phyloP scores from a whole-genome alignment of 2,113 vertebrate species.

The Sphyrna mokarran region DNA sequence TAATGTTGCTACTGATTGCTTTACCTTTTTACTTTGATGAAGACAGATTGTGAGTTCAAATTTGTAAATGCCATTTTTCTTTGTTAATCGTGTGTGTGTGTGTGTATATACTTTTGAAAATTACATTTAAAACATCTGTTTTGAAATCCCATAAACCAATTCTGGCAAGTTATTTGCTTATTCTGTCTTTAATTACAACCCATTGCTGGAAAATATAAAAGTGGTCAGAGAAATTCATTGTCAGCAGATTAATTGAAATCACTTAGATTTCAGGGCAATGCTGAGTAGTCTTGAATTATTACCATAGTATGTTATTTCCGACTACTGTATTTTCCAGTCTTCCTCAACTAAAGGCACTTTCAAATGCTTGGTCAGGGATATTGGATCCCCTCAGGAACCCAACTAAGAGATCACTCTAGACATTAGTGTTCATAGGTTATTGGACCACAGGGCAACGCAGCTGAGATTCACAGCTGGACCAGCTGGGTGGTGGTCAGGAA shows the following conservation, averaged over 20 bases:
- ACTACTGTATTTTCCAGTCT: neutral
- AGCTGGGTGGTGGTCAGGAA: neutral
- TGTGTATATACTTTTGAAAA: neutral
- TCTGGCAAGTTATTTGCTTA: neutral
- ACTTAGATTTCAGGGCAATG: neutral
- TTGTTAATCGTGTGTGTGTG: neutral
- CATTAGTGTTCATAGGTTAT: neutral
- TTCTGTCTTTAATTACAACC: neutral
- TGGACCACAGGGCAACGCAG: neutral
- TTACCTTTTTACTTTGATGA: neutral
- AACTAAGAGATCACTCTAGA: neutral
- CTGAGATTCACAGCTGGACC: neutral
- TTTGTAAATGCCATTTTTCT: neutral
- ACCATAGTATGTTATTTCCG: neutral
- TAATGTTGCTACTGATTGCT: neutral
- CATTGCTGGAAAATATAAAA: slow-evolving; percentile 25
- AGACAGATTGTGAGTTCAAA: neutral
- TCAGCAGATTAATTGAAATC: slow-evolving; percentile 16
- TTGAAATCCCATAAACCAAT: neutral
- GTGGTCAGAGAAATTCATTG: neutral
- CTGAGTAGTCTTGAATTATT: neutral
- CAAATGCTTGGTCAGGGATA: neutral
- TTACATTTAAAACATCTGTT: slow-evolving; percentile 10
- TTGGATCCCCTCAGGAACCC: neutral
- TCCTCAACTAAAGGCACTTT: neutral